Base-by-base conservation (phyloP, 2,888 invertebrate genomes). In the Polyploca ridens region DNA sequence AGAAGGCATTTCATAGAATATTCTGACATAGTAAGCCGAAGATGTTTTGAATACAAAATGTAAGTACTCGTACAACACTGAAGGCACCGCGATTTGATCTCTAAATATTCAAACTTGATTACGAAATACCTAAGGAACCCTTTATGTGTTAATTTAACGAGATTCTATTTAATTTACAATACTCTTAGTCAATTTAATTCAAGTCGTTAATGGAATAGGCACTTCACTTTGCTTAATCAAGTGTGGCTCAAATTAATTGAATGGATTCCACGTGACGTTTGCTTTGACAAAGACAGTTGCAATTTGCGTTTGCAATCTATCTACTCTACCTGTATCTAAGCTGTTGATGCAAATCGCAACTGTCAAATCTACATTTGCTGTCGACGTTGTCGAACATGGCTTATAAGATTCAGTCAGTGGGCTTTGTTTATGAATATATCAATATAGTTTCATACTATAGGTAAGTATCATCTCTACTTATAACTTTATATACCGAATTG, bases 31-130 rank as follows among this genome's bases (percentile, higher is more conserved):
- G 13, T 35, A 58, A 58, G n/a, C 58, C 58, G 35, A 33, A 13
- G 33, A 58, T 33, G 58, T 13, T 58, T 58, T 33, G 58, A 33
- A 58, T 58, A 58, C 10, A 10, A 58, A 58, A 58, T 14, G 33
- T 58, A 33, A 13, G n/a, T 16, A 35, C 35, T 35, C 6, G 0
- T 6, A 49, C 14, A 58, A 16, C 58, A 11, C 14, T 33, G 16
- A 58, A 7, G 58, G 49, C 49, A 7, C 49, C 7, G 38, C 10
- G 7, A 41, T 3, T 41, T 41, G 41, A 13, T 49, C n/a, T 49
- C 13, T 6, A 13, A 58, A 58, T 33, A 58, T 58, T 33, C 7
- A 3, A 13, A 41, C 41, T 41, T 41, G 13, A 27, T 58, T 5
- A 33, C 58, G 16, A 57, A 27, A 33, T 58, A 13, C 6, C 58